Conservation (phyloP, 2,888 invertebrate genomes). For the Diadegma fenestrale region DNA sequence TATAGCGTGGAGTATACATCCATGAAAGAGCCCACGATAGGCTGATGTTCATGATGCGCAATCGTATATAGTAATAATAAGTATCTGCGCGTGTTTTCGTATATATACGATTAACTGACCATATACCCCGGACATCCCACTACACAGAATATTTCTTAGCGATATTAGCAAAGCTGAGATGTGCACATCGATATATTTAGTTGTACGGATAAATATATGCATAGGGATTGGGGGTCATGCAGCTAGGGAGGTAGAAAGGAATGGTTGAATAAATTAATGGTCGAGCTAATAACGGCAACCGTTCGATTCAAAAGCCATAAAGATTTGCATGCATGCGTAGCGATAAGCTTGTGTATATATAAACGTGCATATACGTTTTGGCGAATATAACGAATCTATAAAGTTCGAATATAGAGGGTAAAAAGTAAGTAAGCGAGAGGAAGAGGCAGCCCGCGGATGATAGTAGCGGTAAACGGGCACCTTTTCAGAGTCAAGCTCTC, state of each 20-base stretch:
- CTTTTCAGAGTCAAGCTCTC: slow-evolving; percentile 65
- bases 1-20: slow-evolving; percentile 28
- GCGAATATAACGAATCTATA: slow-evolving; percentile 66
- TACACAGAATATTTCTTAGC: slow-evolving; percentile 59
- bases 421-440: slow-evolving; percentile 13
- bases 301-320: slow-evolving; percentile 68
- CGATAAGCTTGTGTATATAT: slow-evolving; percentile 1
- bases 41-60: slow-evolving; percentile 58
- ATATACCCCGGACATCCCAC: slow-evolving; percentile 22
- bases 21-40: slow-evolving; percentile 47
- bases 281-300: slow-evolving; percentile 66
- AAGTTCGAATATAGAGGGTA: slow-evolving; percentile 42
- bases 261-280: slow-evolving; percentile 67
- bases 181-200: slow-evolving; percentile 25
- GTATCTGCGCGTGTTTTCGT: slow-evolving; percentile 21
- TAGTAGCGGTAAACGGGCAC: slow-evolving; percentile 68
- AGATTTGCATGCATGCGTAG: slow-evolving; percentile 30
- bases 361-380: slow-evolving; percentile 18
- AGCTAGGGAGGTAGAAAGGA: slow-evolving; percentile 44
- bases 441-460: slow-evolving; percentile 48
- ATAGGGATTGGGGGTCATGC: slow-evolving; percentile 14
- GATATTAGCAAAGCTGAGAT: slow-evolving; percentile 18
- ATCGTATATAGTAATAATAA: slow-evolving; percentile 62
- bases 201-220: neutral
- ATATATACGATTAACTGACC: slow-evolving; percentile 27